phyloP scores from a whole-genome alignment of 2,888 invertebrate genomes.

The Zelleria hepariella region DNA sequence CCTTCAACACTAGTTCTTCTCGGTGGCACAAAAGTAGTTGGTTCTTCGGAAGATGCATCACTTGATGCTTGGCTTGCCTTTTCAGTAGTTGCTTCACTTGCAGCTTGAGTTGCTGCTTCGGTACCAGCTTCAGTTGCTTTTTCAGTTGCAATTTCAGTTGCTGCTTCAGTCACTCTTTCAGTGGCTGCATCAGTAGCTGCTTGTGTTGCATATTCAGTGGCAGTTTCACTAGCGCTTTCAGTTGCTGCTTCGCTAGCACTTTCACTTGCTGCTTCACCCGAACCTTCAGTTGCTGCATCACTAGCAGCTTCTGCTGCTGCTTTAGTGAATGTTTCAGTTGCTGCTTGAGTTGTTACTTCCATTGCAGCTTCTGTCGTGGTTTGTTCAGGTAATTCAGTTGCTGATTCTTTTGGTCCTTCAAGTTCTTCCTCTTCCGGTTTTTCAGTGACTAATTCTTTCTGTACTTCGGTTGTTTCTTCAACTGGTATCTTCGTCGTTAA shows the following conservation, averaged over 20 bases:
- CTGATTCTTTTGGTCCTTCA: background rate
- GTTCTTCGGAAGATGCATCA: too few relatives aligned
- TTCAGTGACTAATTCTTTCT: background rate
- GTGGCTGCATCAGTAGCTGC: background rate
- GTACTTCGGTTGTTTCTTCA: background rate
- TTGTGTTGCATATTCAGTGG: too few relatives aligned
- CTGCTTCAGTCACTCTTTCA: background rate
- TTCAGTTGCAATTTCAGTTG: background rate
- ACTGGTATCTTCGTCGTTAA: too few relatives aligned
- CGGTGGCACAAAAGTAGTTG: conserved; percentile 43
- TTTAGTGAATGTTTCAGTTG: background rate
- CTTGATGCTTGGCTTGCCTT: background rate
- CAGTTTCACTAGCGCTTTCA: background rate
- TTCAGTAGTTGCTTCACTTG: background rate
- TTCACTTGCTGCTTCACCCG: background rate
- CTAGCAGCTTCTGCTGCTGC: background rate
- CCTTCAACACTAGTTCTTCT: conserved; percentile 52
- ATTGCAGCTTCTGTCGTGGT: background rate
- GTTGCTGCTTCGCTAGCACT: background rate
- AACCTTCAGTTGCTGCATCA: background rate
- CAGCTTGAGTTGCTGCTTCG: background rate
- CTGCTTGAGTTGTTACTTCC: background rate
- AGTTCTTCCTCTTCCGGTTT: background rate
- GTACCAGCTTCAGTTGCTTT: background rate
- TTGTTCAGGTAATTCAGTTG: background rate